These are phyloP conservation scores for Drosophila baimaii DNA, from an alignment of 1,140 invertebrate species.

Conservation along the genomic window DNA sequence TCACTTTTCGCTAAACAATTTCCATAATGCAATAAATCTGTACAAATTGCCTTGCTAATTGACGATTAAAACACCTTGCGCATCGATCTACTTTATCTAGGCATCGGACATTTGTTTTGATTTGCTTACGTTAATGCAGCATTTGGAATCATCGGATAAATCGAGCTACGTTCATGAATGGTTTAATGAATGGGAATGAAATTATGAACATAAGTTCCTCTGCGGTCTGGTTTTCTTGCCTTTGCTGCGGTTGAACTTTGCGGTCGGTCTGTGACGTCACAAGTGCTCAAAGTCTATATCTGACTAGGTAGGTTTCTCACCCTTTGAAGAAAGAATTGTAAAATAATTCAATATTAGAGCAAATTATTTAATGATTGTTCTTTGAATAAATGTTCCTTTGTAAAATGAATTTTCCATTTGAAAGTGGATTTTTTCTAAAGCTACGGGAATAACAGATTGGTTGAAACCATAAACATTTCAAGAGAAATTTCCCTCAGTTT, in stretches of 20 bases:
- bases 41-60: slow-evolving; percentile 62
- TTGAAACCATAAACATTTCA: not conserved
- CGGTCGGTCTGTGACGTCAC: slow-evolving; percentile 39
- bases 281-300: not conserved
- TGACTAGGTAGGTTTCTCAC: not conserved
- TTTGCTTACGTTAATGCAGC: slow-evolving; percentile 45
- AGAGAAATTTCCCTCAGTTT: not conserved
- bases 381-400: not conserved
- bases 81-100: slow-evolving; percentile 34
- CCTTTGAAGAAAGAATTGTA: slow-evolving; percentile 4
- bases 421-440: not conserved
- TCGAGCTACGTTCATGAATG: slow-evolving; percentile 43
- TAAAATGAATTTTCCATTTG: not conserved
- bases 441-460: not conserved
- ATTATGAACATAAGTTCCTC: slow-evolving; percentile 1
- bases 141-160: slow-evolving; percentile 21
- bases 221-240: slow-evolving; percentile 7
- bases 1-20: slow-evolving; percentile 47
- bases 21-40: slow-evolving; percentile 63
- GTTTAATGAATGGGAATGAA: slow-evolving; percentile 34
- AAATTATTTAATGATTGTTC: not conserved
- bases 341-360: not conserved
- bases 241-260: slow-evolving; percentile 12
- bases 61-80: slow-evolving; percentile 51
- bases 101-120: slow-evolving; percentile 59